phyloP scores from a whole-genome alignment of 2,888 invertebrate species.

The Drosophila mimica region DNA sequence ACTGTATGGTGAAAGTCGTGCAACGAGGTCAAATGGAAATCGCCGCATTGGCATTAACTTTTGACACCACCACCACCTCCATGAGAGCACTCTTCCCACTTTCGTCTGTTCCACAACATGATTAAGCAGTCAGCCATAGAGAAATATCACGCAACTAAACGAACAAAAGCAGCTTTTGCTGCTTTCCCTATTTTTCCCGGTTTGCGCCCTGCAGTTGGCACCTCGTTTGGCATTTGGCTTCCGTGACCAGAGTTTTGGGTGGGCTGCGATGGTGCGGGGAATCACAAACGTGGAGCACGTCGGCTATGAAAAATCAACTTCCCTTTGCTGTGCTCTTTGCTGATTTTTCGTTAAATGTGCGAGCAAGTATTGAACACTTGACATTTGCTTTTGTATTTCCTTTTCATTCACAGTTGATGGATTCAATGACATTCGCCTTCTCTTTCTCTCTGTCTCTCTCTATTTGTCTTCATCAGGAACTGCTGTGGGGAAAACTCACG shows the following conservation, averaged over 20 bases:
- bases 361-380: conserved; percentile 48
- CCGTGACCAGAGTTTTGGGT: conserved; percentile 19
- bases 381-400: conserved; percentile 54
- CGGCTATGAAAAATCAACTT: conserved; percentile 63
- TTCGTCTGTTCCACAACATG: conserved; percentile 51
- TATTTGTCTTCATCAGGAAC: conserved; percentile 4
- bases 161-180: conserved; percentile 65
- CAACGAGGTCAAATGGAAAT: conserved; percentile 79
- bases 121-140: conserved; percentile 75
- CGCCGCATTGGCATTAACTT: conserved; percentile 79
- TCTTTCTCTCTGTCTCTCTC: neutral
- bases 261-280: neutral
- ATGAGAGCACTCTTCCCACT: neutral
- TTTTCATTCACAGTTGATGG: conserved; percentile 31
- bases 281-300: conserved; percentile 35
- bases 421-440: conserved; percentile 7
- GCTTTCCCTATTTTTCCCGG: conserved; percentile 35
- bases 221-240: conserved; percentile 63
- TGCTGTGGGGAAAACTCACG: conserved; percentile 16
- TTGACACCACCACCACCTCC: conserved; percentile 66
- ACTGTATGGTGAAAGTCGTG: conserved; percentile 49
- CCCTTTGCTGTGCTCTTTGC: conserved; percentile 25
- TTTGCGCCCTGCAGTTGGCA: conserved; percentile 31
- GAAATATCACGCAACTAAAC: conserved; percentile 76
- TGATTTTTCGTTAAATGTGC: conserved; percentile 59